Evolutionary conservation across 2,888 invertebrate genomes (phyloP), one percentile per base, ranked within the genome.

Genomic region (Perizoma flavofasciatum): DNA sequence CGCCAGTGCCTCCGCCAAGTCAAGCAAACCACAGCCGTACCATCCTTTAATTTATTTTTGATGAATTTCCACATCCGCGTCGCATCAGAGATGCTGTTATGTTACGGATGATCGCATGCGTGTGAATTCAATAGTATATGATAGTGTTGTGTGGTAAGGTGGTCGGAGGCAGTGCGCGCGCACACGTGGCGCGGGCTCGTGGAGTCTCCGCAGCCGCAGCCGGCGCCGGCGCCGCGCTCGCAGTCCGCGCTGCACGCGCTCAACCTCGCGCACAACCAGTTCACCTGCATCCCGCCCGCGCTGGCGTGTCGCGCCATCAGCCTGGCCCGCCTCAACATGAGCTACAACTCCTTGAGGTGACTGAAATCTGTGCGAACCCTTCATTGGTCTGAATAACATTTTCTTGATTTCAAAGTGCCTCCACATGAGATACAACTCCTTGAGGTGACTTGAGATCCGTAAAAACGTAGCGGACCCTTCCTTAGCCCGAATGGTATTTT

Each of bases 221-320:
- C n/a, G n/a, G n/a, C n/a, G n/a, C n/a, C 55, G 1, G 32, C 50
- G 6, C 33, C 64, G 92, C 92, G 69, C 93, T 94, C 54, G 93
- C 93, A 93, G 49, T 95, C 96, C 0, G 94, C 95, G 64, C 86
- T 97, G 7, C 93, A 95, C 1, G 93, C 96, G 0, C 92, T 99
- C 5, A 98, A 98, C 89, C 92, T 99, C 40, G 96, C 98, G 0
- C 97, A 98, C 88, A 99, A 99, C 92, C 94, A 96, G 71, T 97
- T 99, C 82, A 95, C 95, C 39, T 95, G 95, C 70, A 95, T 99
- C 61, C 99, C 99, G 0, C 94, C 95, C 1, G 96, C 97, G 48
- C 88, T 99, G 43, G 96, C 99, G 3, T 99, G 99, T 80, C 92
- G 97, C 58, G 98, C 98, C 5, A 96, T 98, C 0, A 95, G 95